Evolutionary conservation across 2,888 invertebrate species (phyloP).

Genomic region (Dioctria rufipes): DNA sequence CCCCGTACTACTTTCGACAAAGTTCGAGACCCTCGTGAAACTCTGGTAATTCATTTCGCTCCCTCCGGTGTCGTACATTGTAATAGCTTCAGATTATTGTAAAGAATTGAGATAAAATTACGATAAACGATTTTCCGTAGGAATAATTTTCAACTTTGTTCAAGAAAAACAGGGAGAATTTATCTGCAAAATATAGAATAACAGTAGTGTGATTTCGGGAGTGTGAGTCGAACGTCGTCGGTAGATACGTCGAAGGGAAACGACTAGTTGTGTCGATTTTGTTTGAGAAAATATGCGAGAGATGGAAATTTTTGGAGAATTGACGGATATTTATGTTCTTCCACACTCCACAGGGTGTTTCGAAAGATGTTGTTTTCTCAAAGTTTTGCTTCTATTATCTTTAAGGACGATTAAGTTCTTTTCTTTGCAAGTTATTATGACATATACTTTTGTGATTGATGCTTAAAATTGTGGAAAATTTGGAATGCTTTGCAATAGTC

Average conservation of each 20-base stretch:
- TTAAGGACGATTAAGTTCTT: too few species aligned
- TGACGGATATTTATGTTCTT: too few species aligned
- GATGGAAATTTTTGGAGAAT: background rate
- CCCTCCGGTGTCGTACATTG: constrained; percentile 49
- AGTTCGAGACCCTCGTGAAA: constrained; percentile 42
- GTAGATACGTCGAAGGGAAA: background rate
- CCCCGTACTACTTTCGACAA: constrained; percentile 31
- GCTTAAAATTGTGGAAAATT: too few species aligned
- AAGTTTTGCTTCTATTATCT: too few species aligned
- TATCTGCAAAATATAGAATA: constrained; percentile 12
- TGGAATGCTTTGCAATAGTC: too few species aligned
- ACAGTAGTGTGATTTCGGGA: background rate
- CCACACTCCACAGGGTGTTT: too few species aligned
- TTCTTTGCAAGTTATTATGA: too few species aligned
- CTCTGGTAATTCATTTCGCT: constrained; percentile 49
- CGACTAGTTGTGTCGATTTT: background rate
- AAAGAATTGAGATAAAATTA: constrained; percentile 51
- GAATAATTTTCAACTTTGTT: constrained; percentile 45
- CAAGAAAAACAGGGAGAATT: constrained; percentile 11
- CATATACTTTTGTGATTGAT: too few species aligned
- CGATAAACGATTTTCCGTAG: constrained; percentile 46
- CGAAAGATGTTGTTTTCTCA: too few species aligned
- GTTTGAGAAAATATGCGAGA: background rate
- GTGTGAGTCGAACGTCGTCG: background rate
- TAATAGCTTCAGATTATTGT: constrained; percentile 51